Conservation (phyloP, 2,113 vertebrate genomes). For the Macrotus californicus region DNA sequence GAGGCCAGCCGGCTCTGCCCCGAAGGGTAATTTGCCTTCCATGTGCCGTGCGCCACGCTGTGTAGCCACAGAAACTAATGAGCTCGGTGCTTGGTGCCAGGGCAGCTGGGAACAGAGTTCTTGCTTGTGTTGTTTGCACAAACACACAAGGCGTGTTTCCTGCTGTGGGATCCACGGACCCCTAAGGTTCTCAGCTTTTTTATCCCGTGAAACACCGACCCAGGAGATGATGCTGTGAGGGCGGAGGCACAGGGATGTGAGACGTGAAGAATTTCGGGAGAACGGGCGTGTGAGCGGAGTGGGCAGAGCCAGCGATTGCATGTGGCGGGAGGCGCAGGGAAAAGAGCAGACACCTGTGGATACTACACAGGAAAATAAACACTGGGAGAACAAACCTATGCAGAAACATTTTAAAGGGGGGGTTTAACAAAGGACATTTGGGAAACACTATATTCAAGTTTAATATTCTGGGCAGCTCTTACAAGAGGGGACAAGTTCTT, state of each 20-base stretch:
- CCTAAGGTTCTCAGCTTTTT: slow-evolving; percentile 50
- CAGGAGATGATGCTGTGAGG: background rate
- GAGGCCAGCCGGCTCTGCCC: background rate
- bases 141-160: slow-evolving; percentile 42
- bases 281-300: background rate
- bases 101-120: slow-evolving; percentile 27
- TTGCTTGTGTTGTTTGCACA: slow-evolving; percentile 30
- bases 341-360: slow-evolving; percentile 39
- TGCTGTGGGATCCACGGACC: slow-evolving; percentile 26
- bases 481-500: background rate
- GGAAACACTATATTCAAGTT: slow-evolving; percentile 6
- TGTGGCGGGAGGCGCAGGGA: slow-evolving; percentile 15
- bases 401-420: background rate
- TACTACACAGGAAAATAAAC: slow-evolving; percentile 44
- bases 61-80: background rate
- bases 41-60: background rate
- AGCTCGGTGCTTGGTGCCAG: background rate
- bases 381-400: background rate
- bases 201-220: slow-evolving; percentile 10
- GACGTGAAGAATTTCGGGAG: slow-evolving; percentile 6
- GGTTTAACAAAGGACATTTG: slow-evolving; percentile 47
- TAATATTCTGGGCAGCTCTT: slow-evolving; percentile 14
- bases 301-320: background rate
- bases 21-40: accelerated
- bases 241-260: background rate